Conservation (phyloP, 2,113 vertebrate species). For the Fregata magnificens region DNA sequence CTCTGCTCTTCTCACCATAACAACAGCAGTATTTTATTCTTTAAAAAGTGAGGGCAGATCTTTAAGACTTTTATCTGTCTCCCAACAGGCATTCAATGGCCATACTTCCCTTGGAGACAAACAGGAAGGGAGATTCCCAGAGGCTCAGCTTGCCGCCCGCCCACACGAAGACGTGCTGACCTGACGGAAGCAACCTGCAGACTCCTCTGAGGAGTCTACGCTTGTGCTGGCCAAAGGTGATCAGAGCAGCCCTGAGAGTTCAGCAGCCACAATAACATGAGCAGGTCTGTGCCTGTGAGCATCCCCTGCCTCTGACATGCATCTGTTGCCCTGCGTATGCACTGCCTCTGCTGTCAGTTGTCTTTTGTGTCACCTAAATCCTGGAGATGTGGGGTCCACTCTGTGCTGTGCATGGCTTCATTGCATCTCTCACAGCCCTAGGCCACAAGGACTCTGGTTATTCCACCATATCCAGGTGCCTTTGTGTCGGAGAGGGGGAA, state of each 20-base stretch:
- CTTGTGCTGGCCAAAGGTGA: neutral
- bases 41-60: neutral
- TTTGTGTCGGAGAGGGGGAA: neutral
- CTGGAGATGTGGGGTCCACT: neutral
- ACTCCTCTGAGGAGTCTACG: neutral
- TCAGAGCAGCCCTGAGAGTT: neutral
- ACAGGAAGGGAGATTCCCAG: neutral
- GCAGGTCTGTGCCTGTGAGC: neutral
- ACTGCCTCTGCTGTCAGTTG: neutral
- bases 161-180: neutral
- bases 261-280: rapidly evolving
- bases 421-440: neutral
- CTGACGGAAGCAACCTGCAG: neutral
- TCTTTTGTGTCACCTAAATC: neutral
- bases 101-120: neutral
- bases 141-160: neutral
- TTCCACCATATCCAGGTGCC: neutral
- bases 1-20: neutral
- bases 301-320: neutral
- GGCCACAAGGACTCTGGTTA: neutral
- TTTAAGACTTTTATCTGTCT: neutral
- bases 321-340: neutral
- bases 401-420: neutral
- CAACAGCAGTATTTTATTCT: neutral
- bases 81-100: neutral